Evolutionary conservation across 2,797 vertebrate species (phyloP), one percentile per base, ranked within the genome.

Genomic region (Girardinus metallicus): DNA sequence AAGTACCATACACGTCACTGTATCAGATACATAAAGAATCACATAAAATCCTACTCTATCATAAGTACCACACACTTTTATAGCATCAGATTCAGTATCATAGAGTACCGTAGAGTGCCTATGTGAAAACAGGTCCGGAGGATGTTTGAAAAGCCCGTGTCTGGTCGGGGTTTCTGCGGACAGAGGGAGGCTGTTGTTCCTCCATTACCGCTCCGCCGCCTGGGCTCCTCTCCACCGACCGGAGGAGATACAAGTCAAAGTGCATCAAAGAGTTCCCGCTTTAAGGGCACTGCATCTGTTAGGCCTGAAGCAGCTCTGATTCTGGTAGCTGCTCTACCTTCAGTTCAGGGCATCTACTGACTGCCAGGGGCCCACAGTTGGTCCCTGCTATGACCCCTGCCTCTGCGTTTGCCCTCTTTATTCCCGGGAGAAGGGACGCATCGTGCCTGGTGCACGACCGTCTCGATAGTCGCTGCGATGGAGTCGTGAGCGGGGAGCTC

Each of bases 391-490:
- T 93, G 96, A 46, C 93, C 97, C 87, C 96, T 94, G 83, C 96
- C 95, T 82, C 97, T 96, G 82, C 97, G 95, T 80, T 93, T 95
- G 51, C 95, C 94, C 93, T 95, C 91, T 89, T 92, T 92, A 57
- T 31, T 71, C 26, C 83, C 83, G 77, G 77, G 77, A 0, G 85
- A 88, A 80, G 91, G 87, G 76, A 93, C 86, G 13, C 90, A 88
- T 80, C 97, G 94, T 29, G 98, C 98, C 95, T 97, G 97, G 83
- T 99, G 97, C 90, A 99, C 97, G 88, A 99, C 99, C 0, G 97
- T 97, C 91, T 99, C 99, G 0, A 99, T 99, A 81, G 98, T 97
- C 79, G 97, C 98, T 85, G 97, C 96, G 92, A 99, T 96, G 78
- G 97, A 95, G 90, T 99, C 99, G 72, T 97, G 97, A 94, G 95